Percentiles rank a stretch among this genome's conserved stretches.
phyloP scores from a whole-genome alignment of 2,113 vertebrate genomes.

The Nannobrachium achirus region DNA sequence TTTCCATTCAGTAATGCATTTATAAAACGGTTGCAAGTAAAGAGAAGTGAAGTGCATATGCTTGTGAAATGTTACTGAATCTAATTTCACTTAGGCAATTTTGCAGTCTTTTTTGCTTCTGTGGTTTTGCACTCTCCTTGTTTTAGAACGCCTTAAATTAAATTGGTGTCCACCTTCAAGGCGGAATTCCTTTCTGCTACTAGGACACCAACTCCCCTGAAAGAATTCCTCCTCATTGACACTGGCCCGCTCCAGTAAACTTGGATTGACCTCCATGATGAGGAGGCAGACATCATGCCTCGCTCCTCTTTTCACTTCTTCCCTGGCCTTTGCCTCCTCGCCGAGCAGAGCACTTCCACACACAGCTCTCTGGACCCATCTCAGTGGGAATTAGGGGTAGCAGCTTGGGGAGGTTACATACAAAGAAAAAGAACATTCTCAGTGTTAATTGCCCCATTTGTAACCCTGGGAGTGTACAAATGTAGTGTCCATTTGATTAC shows the following conservation, averaged over 20 bases:
- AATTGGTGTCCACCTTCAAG: background rate
- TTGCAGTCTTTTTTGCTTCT: background rate
- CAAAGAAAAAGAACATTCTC: no score
- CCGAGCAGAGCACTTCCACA: slow-evolving; percentile 6
- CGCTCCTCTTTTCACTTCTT: slow-evolving; percentile 9
- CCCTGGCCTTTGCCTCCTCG: background rate
- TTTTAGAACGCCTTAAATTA: background rate
- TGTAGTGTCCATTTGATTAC: no score
- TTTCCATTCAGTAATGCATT: background rate
- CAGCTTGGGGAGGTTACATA: slow-evolving; percentile 28
- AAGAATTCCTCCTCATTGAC: slow-evolving; percentile 20
- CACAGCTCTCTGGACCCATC: slow-evolving; percentile 16
- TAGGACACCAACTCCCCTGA: slow-evolving; percentile 24
- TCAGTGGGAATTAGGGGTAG: slow-evolving; percentile 16
- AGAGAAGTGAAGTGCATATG: no score
- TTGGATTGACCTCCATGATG: slow-evolving; percentile 46
- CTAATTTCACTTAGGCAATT: background rate
- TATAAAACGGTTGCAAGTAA: background rate
- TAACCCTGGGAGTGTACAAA: no score
- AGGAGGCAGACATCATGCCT: background rate
- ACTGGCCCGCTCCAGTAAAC: slow-evolving; percentile 44
- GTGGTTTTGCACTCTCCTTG: background rate
- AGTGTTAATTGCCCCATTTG: no score
- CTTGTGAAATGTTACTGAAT: no score
- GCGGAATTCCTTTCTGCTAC: slow-evolving; percentile 24